Evolutionary conservation across 2,113 vertebrate species (phyloP).

Genomic region (Rana temporaria): DNA sequence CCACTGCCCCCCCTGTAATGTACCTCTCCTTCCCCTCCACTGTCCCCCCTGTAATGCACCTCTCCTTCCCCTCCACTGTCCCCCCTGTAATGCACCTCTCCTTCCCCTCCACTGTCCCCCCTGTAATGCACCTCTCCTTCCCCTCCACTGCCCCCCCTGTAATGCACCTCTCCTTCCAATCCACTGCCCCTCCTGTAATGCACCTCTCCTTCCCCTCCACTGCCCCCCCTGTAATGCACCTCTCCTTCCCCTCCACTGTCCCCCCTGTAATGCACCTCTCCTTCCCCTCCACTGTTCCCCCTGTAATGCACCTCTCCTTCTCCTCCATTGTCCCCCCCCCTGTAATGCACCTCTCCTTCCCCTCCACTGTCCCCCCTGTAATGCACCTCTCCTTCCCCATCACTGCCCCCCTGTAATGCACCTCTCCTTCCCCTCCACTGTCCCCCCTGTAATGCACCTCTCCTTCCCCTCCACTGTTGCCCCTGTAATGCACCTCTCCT

Average conservation of each 20-base stretch:
- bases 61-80: too few species aligned
- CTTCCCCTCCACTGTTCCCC: too few species aligned
- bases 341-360: not conserved
- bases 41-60: not conserved
- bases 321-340: too few species aligned
- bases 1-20: not conserved
- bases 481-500: not conserved
- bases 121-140: not conserved
- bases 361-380: not conserved
- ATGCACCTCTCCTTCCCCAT: too few species aligned
- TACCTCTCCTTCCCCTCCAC: too few species aligned
- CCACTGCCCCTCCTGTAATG: too few species aligned
- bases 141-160: not conserved
- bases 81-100: not conserved
- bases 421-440: not conserved
- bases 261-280: not conserved
- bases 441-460: not conserved
- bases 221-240: not conserved
- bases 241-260: not conserved
- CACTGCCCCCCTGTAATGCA: too few species aligned
- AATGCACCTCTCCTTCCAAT: too few species aligned
- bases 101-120: too few species aligned
- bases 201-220: not conserved
- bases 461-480: not conserved
- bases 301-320: not conserved